Evolutionary conservation across 2,888 invertebrate genomes (phyloP).

Genomic region (Nomada lathburiana): DNA sequence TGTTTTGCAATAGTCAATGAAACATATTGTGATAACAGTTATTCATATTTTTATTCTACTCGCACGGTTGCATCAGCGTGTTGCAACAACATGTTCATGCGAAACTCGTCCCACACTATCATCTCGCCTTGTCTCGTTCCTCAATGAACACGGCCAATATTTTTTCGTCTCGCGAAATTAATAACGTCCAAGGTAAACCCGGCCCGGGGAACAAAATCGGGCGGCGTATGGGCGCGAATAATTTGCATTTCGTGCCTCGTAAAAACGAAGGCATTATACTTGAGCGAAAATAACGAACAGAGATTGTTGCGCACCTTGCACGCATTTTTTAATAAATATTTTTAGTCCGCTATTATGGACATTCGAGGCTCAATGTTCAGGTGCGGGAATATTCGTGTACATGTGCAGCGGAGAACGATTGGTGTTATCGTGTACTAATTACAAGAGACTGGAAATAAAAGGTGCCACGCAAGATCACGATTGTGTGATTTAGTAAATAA

Average conservation of each 20-base stretch:
- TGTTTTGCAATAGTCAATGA: constrained; percentile 38
- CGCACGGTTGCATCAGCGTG: constrained; percentile 41
- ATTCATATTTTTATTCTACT: constrained; percentile 37
- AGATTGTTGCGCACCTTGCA: not conserved
- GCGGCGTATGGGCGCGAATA: not conserved
- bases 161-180: constrained; percentile 30
- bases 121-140: constrained; percentile 15
- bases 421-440: too few relatives aligned
- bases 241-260: not conserved
- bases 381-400: too few relatives aligned
- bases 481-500: too few relatives aligned
- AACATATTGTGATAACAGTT: constrained; percentile 35
- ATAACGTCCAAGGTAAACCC: constrained; percentile 34
- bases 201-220: not conserved
- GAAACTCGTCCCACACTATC: constrained; percentile 7
- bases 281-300: not conserved
- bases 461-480: too few relatives aligned
- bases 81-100: constrained; percentile 17
- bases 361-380: too few relatives aligned
- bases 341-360: too few relatives aligned
- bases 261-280: not conserved
- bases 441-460: too few relatives aligned
- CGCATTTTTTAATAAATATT: too few relatives aligned
- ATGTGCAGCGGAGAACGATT: too few relatives aligned
- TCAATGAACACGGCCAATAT: constrained; percentile 27